Conservation (phyloP, 2,797 vertebrate genomes). For the Craterocephalus amniculus region DNA sequence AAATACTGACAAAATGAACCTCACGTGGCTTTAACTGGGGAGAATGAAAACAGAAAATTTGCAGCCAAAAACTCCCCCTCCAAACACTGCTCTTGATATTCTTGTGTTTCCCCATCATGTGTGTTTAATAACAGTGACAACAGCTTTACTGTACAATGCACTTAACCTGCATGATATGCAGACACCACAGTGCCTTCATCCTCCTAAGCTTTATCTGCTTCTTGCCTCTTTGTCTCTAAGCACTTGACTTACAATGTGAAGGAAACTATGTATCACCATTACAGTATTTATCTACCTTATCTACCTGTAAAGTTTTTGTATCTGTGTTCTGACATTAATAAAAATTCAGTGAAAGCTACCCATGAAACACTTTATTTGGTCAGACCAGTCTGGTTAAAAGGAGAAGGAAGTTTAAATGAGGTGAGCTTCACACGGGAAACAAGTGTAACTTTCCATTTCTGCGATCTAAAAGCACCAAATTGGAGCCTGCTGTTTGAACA, state of each 20-base stretch:
- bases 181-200: conserved; percentile 13
- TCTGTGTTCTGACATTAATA: conserved; percentile 59
- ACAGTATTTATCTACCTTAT: conserved; percentile 68
- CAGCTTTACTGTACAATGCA: conserved; percentile 15
- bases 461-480: background rate
- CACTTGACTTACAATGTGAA: conserved; percentile 70
- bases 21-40: conserved; percentile 53
- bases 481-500: background rate
- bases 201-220: conserved; percentile 12
- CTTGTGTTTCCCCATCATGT: conserved; percentile 13
- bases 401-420: background rate
- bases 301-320: conserved; percentile 42
- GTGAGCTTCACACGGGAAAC: background rate
- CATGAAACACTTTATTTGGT: background rate
- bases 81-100: conserved; percentile 5
- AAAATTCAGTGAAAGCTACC: conserved; percentile 46
- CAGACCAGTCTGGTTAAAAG: background rate
- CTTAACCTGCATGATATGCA: background rate
- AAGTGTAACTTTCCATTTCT: conserved; percentile 15
- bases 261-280: conserved; percentile 48
- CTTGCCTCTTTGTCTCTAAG: conserved; percentile 13
- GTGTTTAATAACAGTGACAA: conserved; percentile 23
- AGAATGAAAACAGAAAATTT: conserved; percentile 8
- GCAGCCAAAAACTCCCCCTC: background rate
- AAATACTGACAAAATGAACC: conserved; percentile 52